Evolutionary conservation across 2,797 vertebrate genomes (phyloP), one percentile per base, ranked within the genome.

Genomic region (Hemibagrus guttatus): DNA sequence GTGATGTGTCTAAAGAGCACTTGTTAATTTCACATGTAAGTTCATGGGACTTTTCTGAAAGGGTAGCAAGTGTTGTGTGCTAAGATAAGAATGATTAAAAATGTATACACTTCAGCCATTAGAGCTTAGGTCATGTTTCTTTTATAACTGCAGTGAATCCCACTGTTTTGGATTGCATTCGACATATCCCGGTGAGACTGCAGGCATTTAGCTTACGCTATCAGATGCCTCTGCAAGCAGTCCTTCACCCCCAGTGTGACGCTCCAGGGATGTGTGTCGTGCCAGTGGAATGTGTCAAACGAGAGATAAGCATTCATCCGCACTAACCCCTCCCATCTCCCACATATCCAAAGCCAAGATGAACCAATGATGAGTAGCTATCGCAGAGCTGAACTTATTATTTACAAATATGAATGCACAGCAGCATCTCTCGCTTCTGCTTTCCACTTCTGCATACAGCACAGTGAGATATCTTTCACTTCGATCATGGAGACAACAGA

Each of bases 291-390:
- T 75, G 69, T 75, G 76, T 84, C 84, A 86, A 90, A 87, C 78
- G 52, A 88, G 75, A 86, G 90, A 90, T 87, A 89, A 89, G 87
- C 71, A 42, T 68, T 82, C 84, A 84, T 86, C 85, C 58, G 23
- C 85, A 58, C 84, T 86, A 84, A 63, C 61, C 74, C 76, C 80
- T 75, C 85, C 86, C 82, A 78, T 68, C 75, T 64, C 71, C 28
- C 46, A 80, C 64, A 86, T 81, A 88, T 86, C 85, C 85, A 78
- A 78, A 54, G 56, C 35, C 74, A 42, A 87, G 87, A 88, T 85
- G 68, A 86, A 83, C 85, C 88, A 86, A 86, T 84, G 76, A 88
- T 56, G 74, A 82, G 49, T 84, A 78, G 85, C 71, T 86, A 68
- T 84, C 74, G 69, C 54, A 35, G 28, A 80, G 85, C 58, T 83